phyloP scores from a whole-genome alignment of 2,888 invertebrate species.

The Dione vanillae region DNA sequence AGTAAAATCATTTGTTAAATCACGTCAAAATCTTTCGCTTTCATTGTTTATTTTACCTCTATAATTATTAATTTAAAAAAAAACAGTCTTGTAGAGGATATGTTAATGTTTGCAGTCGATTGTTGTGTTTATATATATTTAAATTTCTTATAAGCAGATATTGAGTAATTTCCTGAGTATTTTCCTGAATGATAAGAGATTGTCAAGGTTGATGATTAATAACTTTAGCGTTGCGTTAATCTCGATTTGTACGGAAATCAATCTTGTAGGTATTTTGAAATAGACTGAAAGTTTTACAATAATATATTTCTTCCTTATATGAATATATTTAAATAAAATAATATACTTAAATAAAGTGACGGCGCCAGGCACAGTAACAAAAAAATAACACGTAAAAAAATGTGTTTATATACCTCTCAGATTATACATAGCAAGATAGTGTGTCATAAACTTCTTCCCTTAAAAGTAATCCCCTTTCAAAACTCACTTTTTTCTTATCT shows the following conservation, averaged over 20 bases:
- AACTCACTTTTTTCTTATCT: constrained; percentile 4
- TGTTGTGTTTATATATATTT: constrained; percentile 23
- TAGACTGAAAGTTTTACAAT: constrained; percentile 25
- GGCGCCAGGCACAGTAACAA: too few species aligned
- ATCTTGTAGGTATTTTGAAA: constrained; percentile 49
- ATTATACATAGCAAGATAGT: neutral
- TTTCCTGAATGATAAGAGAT: constrained; percentile 58
- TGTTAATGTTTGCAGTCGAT: constrained; percentile 35
- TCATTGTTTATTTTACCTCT: neutral
- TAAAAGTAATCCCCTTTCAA: constrained; percentile 13
- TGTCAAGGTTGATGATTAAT: constrained; percentile 57
- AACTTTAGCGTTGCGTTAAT: constrained; percentile 52
- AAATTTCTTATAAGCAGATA: constrained; percentile 45
- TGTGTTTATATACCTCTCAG: too few species aligned
- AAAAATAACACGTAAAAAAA: too few species aligned
- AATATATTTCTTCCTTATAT: constrained; percentile 21
- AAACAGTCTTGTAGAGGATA: constrained; percentile 23
- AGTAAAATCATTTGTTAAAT: neutral
- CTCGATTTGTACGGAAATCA: constrained; percentile 53
- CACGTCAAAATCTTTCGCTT: neutral
- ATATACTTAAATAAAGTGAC: too few species aligned
- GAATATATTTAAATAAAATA: neutral
- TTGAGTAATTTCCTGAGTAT: constrained; percentile 55
- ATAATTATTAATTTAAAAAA: constrained; percentile 14
- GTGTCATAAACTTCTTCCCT: neutral